phyloP scores from a whole-genome alignment of 2,888 invertebrate species.

The Incurvaria masculella region DNA sequence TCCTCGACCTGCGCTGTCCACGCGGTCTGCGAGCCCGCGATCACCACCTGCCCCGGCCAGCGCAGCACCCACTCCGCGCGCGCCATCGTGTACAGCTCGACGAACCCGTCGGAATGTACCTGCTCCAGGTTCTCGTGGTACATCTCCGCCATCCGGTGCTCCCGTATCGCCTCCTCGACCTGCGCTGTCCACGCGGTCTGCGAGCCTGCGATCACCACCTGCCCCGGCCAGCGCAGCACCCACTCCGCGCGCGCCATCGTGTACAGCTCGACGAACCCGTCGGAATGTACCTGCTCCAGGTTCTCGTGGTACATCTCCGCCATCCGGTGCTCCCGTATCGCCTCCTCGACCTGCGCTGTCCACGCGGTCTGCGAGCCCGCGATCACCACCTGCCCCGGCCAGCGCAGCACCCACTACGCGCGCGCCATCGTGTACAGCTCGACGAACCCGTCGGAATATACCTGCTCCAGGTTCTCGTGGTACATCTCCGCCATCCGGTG shows the following conservation, averaged over 20 bases:
- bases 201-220: conserved; percentile 73
- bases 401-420: conserved; percentile 66
- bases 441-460: conserved; percentile 29
- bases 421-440: conserved; percentile 39
- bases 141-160: conserved; percentile 47
- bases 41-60: conserved; percentile 80
- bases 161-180: conserved; percentile 61
- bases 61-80: conserved; percentile 67
- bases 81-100: conserved; percentile 22
- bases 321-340: conserved; percentile 52
- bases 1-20: conserved; percentile 72
- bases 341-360: conserved; percentile 68
- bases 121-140: conserved; percentile 52
- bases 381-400: conserved; percentile 80
- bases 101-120: conserved; percentile 37
- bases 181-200: conserved; percentile 73
- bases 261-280: conserved; percentile 33
- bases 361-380: conserved; percentile 73
- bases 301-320: conserved; percentile 48
- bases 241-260: conserved; percentile 52
- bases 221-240: conserved; percentile 78
- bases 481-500: conserved; percentile 50
- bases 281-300: conserved; percentile 56
- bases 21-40: conserved; percentile 70
- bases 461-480: conserved; percentile 52